These are phyloP conservation scores for Gibbula magus DNA, from an alignment of 2,888 invertebrate genomes.

Conservation along the genomic window DNA sequence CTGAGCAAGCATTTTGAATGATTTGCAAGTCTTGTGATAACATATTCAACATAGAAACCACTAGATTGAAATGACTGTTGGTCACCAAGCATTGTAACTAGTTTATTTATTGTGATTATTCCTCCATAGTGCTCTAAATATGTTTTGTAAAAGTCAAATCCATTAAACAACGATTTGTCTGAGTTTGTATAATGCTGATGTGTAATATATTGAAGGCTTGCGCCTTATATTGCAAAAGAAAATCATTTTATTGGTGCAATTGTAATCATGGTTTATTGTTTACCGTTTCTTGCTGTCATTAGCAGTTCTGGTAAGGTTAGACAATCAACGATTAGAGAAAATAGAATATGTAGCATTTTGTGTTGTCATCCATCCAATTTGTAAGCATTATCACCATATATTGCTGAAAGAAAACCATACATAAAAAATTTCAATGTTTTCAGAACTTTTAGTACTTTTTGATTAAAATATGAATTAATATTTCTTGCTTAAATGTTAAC, in stretches of 20 bases:
- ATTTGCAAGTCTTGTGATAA: neutral
- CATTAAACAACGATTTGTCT: neutral
- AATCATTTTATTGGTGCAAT: neutral
- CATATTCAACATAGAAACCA: neutral
- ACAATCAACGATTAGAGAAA: neutral
- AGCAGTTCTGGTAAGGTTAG: neutral
- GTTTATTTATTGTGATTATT: neutral
- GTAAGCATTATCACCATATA: no score
- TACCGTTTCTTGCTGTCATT: neutral
- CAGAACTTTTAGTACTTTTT: no score
- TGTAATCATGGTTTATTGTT: neutral
- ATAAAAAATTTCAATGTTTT: no score
- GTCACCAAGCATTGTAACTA: neutral
- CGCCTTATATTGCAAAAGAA: neutral
- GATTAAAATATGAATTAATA: no score
- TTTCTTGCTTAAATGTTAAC: no score
- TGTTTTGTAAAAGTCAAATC: neutral
- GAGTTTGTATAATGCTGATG: neutral
- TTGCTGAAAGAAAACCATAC: no score
- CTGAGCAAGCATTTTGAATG: no score
- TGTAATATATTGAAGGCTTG: neutral
- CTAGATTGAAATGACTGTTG: neutral
- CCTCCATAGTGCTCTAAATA: neutral
- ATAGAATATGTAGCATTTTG: neutral
- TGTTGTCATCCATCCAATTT: neutral